Conservation (phyloP, 2,797 vertebrate species). For the Acanthornis magna region DNA sequence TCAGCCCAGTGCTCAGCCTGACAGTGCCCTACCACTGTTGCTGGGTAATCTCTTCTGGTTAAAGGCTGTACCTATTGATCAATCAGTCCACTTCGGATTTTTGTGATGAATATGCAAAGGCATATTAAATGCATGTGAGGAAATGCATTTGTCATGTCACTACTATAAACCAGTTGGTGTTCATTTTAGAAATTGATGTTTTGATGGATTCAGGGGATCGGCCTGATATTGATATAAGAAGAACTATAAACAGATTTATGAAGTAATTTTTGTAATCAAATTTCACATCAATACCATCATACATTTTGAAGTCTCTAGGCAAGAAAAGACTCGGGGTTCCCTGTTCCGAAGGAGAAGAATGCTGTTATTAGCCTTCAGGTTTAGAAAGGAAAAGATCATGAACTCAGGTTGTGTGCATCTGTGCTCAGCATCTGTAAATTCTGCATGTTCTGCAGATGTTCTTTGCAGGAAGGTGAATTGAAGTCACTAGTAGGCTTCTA, state of each 20-base stretch:
- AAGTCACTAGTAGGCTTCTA: neutral
- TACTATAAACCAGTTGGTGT: neutral
- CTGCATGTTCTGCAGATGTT: neutral
- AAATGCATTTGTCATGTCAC: neutral
- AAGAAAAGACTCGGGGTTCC: neutral
- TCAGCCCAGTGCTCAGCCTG: neutral
- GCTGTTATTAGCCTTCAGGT: neutral
- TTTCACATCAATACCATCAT: neutral
- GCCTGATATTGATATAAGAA: neutral
- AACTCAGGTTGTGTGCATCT: neutral
- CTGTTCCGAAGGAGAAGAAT: neutral
- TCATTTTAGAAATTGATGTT: neutral
- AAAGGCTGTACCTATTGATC: neutral
- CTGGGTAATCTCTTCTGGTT: neutral
- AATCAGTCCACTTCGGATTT: rapidly evolving
- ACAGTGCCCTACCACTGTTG: rapidly evolving
- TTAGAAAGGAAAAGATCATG: neutral
- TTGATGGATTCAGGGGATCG: neutral
- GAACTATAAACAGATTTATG: neutral
- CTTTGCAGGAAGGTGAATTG: neutral
- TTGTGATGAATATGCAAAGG: neutral
- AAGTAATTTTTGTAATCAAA: neutral
- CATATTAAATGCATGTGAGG: neutral
- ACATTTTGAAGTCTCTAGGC: neutral
- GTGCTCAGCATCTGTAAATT: neutral